Conservation (phyloP, 2,797 vertebrate species). For the Periophthalmus magnuspinnatus region DNA sequence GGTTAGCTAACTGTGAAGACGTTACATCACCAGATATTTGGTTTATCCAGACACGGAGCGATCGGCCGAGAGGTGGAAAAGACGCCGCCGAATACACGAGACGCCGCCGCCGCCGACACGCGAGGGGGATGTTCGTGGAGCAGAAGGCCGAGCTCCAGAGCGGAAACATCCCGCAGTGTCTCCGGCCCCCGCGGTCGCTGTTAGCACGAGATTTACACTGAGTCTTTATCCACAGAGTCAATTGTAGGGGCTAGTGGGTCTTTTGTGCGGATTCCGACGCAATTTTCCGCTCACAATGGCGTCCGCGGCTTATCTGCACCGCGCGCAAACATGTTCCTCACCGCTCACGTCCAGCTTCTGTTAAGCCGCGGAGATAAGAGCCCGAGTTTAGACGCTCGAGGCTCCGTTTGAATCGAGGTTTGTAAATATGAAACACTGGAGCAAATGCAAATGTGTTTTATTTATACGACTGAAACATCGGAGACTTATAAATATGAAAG, state of each 20-base stretch:
- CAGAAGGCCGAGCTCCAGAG: slow-evolving; percentile 4
- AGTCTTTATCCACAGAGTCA: slow-evolving; percentile 55
- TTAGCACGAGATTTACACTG: slow-evolving; percentile 58
- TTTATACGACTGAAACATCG: neutral
- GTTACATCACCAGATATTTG: neutral
- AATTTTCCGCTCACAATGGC: slow-evolving; percentile 58
- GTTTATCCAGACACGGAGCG: slow-evolving; percentile 3
- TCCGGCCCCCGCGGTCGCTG: slow-evolving; percentile 35
- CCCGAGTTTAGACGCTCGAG: neutral
- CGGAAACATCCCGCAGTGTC: neutral
- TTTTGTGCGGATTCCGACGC: slow-evolving; percentile 53
- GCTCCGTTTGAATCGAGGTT: neutral
- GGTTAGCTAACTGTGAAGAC: neutral
- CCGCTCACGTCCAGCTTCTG: slow-evolving; percentile 58
- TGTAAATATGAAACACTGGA: neutral
- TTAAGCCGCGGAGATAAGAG: slow-evolving; percentile 57
- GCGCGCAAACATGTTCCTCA: slow-evolving; percentile 59
- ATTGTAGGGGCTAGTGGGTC: slow-evolving; percentile 45
- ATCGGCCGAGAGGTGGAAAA: too few species aligned
- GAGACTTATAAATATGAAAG: neutral
- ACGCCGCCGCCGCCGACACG: too few species aligned
- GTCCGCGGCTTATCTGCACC: slow-evolving; percentile 62
- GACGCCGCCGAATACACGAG: too few species aligned
- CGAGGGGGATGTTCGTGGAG: neutral
- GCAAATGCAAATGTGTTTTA: neutral